These are phyloP conservation scores for Ochotona curzoniae DNA, from an alignment of 2,113 vertebrate species.

Conservation along the genomic window DNA sequence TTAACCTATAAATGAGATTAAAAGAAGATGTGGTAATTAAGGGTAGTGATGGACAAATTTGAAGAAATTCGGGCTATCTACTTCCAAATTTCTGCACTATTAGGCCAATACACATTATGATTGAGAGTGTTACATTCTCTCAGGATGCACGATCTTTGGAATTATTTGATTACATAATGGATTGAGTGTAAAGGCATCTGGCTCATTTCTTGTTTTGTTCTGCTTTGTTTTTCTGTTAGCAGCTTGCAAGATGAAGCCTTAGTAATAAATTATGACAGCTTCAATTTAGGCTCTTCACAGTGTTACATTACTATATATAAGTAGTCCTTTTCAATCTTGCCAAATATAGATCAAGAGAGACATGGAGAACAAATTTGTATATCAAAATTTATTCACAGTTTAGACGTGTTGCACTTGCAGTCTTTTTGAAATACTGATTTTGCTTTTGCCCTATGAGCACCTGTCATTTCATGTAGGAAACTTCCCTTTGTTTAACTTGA, in stretches of 20 bases:
- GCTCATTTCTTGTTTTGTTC: not conserved
- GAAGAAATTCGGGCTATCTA: not conserved
- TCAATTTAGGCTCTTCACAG: not conserved
- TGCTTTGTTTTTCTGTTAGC: not conserved
- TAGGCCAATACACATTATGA: not conserved
- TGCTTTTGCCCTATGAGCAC: not conserved
- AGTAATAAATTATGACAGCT: not conserved
- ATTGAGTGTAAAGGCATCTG: not conserved
- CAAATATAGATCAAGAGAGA: not conserved
- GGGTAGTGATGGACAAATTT: not conserved
- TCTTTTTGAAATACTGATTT: not conserved
- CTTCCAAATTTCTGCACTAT: not conserved
- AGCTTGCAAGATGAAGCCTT: not conserved
- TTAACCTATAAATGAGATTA: not conserved
- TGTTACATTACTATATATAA: not conserved
- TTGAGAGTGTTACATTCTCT: not conserved
- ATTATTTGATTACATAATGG: not conserved
- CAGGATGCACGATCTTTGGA: not conserved
- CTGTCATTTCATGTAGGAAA: not conserved
- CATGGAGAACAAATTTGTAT: not conserved
- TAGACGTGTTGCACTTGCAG: not conserved
- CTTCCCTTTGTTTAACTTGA: not conserved
- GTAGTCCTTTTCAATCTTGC: not conserved
- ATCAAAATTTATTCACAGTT: not conserved
- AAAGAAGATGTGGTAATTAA: not conserved